Evolutionary conservation across 2,797 vertebrate species (phyloP), one percentile per base, ranked within the genome.

Genomic region (Falco biarmicus): DNA sequence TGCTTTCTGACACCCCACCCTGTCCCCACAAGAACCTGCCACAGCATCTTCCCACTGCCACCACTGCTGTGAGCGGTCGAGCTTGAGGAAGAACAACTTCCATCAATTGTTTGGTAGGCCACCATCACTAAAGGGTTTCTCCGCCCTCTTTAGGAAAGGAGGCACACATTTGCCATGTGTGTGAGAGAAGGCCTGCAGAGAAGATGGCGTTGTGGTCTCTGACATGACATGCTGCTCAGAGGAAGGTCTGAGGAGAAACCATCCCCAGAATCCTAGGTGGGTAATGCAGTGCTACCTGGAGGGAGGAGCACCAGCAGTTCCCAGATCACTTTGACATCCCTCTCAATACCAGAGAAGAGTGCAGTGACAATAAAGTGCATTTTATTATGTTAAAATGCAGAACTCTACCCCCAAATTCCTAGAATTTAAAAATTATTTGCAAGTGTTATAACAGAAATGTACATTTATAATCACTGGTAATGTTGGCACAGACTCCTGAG

Each of bases 1-100:
- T 88, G 34, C 80, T 87, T 81, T 75, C 61, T 85, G 63, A 65
- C 34, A 61, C 4, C 6, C 4, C 6, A 2, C 11, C 45, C 54
- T 15, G 15, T 8, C 14, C 18, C 15, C 1, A 0, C 19, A 15
- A 39, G 65, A 64, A 21, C 34, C 13, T 4, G 3, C 22, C 22
- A 15, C 20, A 12, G 6, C 3, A 6, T 51, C 78, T 77, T 84
- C 56, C 57, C 34, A 28, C 4, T 2, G 4, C 15, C 22, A 17
- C 26, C 1, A 4, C 32, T 66, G 32, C 74, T 60, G 8, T 15
- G 25, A 87, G 34, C 14, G 51, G 8, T n/a, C 4, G 2, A n/a
- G 18, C n/a, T 73, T 57, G 34, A 54, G 47, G 63, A 87, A 20
- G 20, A 71, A 11, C 9, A 57, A 19, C 32, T 43, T 69, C 34